Evolutionary conservation across 2,888 invertebrate species (phyloP), one percentile per base, ranked within the genome.

Genomic region (Melangyna quadrimaculata): DNA sequence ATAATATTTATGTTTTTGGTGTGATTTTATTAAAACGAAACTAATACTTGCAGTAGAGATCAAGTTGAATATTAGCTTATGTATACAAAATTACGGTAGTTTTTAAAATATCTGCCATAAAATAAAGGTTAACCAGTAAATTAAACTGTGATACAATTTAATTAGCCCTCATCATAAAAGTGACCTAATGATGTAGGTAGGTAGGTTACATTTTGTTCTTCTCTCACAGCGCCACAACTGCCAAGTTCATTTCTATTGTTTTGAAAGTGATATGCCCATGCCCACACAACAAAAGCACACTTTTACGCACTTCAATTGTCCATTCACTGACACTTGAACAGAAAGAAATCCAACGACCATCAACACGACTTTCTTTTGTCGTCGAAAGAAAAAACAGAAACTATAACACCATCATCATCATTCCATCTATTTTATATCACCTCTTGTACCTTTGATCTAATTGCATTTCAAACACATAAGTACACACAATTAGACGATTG

Each of bases 401-500:
- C 9, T 24, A 43, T 35, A 22, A 67, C 22, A 67, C 40, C 63
- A 27, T n/a, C 24, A 35, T 9, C 17, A 27, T 48, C 48, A 57
- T 72, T 67, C 79, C 61, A 77, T 72, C 71, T 63, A 69, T 70
- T 12, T 27, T 24, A 24, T 80, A 72, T 63, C 69, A 81, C 78
- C 73, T 74, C 22, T 48, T 48, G 77, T 69, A 70, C 77, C 59
- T 78, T 81, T 81, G 73, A 78, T 73, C 77, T 86, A 86, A 86
- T 86, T 81, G 86, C 86, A 86, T 73, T 86, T 73, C 86, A 78
- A 86, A 80, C 40, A 78, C 69, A 77, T 57, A 69, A 82, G 69
- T 73, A 69, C 80, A 80, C 73, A 86, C 77, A 78, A 86, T 81
- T 86, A 81, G 70, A 35, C 77, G 17, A 53, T 70, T 57, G 70